Evolutionary conservation across 2,888 invertebrate genomes (phyloP), one percentile per base, ranked within the genome.

Genomic region (Ligdia adustata): DNA sequence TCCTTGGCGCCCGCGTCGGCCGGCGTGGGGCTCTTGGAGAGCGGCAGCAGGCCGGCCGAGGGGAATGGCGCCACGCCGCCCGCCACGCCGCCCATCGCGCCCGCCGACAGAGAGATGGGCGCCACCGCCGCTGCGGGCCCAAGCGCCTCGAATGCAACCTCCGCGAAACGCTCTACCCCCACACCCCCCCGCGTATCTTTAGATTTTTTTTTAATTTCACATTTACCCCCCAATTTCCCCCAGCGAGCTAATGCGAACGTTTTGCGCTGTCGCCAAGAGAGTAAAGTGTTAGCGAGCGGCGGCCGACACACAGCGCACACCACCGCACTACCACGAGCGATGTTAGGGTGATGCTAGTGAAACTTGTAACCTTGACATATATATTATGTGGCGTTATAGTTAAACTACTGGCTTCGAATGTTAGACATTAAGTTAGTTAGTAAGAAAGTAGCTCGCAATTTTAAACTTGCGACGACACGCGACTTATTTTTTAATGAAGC

Each of bases 101-200:
- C 79, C 58, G 90, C 91, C 69, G 97, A 96, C 90, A 97, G 97
- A 79, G 97, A 97, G 81, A 95, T 95, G 72, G 95, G 95, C 76
- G 95, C 94, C 70, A 93, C 92, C 67, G 93, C 92, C 65, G 93
- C 93, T 75, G 92, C 91, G 75, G 92, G 93, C 76, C 91, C 87
- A 82, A 91, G 91, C 79, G 92, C 93, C 83, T 93, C 93, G 87
- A 94, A 94, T 86, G 94, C 93, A 91, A 96, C 96, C 66, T 94
- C 92, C 73, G 92, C 91, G 90, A 94, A 95, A 79, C 95, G 92
- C 86, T 95, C 95, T 77, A 95, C 89, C 64, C 55, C 55, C 59
- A 37, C 50, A 39, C 29, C 55, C 48, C 38, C 31, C 15, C 47
- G 48, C 6, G 2, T 4, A n/a, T 9, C 24, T 6, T n/a, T 11